These are phyloP conservation scores for Bombus impatiens DNA, from an alignment of 1,140 invertebrate genomes.

Conservation along the genomic window DNA sequence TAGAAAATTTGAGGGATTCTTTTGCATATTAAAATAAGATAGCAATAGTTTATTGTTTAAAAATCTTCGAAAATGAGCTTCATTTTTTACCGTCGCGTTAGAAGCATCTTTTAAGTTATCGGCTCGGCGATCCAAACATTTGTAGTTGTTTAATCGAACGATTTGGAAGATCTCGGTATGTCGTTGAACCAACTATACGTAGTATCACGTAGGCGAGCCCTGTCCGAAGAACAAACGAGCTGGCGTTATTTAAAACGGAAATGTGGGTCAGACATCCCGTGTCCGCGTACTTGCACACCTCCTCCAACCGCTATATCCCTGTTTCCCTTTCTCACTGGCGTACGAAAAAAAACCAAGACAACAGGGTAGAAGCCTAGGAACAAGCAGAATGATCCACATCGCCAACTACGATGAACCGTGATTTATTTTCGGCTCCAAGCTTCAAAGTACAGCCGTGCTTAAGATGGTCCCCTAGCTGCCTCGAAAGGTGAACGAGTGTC, in stretches of 20 bases:
- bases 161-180: neutral
- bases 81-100: no score
- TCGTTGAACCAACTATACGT: neutral
- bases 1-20: no score
- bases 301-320: neutral
- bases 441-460: slow-evolving; percentile 47
- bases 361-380: slow-evolving; percentile 10
- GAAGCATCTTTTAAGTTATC: no score
- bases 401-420: slow-evolving; percentile 56
- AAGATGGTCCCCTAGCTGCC: slow-evolving; percentile 20
- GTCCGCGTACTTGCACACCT: slow-evolving; percentile 22
- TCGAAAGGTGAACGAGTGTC: slow-evolving; percentile 52
- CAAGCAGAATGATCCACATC: slow-evolving; percentile 47
- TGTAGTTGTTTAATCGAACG: no score
- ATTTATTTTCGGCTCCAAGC: slow-evolving; percentile 74
- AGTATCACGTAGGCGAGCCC: neutral
- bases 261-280: slow-evolving; percentile 71
- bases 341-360: slow-evolving; percentile 34
- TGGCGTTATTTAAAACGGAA: slow-evolving; percentile 73
- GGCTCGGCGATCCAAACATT: no score
- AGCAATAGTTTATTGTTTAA: no score
- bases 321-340: slow-evolving; percentile 28
- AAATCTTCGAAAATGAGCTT: no score
- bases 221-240: slow-evolving; percentile 42
- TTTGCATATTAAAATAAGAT: no score